These are phyloP conservation scores for Brachycybe producta DNA, from an alignment of 2,888 invertebrate species.

Conservation along the genomic window DNA sequence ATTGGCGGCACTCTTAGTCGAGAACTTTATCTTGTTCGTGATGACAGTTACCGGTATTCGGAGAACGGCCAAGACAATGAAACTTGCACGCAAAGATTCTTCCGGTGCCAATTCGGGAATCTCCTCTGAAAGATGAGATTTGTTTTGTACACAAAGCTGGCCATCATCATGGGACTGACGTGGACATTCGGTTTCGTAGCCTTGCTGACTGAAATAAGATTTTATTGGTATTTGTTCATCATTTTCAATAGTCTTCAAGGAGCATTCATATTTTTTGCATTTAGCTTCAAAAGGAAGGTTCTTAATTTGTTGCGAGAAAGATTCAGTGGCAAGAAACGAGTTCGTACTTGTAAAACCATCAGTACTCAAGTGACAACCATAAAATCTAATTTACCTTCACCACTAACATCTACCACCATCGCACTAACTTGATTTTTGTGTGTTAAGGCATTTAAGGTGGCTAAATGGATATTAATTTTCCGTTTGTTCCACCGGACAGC, in stretches of 20 bases:
- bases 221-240: slow-evolving; percentile 38
- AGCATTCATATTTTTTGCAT: slow-evolving; percentile 39
- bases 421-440: too few species aligned
- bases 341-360: too few species aligned
- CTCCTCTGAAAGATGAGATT: slow-evolving; percentile 26
- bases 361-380: too few species aligned
- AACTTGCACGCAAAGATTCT: not conserved
- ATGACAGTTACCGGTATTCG: slow-evolving; percentile 30
- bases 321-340: too few species aligned
- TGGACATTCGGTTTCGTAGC: slow-evolving; percentile 38
- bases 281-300: slow-evolving; percentile 28
- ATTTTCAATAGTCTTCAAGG: slow-evolving; percentile 39
- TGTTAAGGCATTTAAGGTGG: too few species aligned
- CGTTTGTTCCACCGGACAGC: too few species aligned
- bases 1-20: slow-evolving; percentile 30
- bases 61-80: slow-evolving; percentile 22
- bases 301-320: not conserved
- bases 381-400: too few species aligned
- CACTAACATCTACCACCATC: too few species aligned
- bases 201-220: slow-evolving; percentile 27
- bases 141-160: slow-evolving; percentile 33
- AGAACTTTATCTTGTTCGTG: slow-evolving; percentile 33
- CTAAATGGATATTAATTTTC: too few species aligned
- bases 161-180: slow-evolving; percentile 37
- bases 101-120: slow-evolving; percentile 16